Evolutionary conservation across 2,888 invertebrate species (phyloP), one percentile per base, ranked within the genome.

Genomic region (Stenotaenia linearis): DNA sequence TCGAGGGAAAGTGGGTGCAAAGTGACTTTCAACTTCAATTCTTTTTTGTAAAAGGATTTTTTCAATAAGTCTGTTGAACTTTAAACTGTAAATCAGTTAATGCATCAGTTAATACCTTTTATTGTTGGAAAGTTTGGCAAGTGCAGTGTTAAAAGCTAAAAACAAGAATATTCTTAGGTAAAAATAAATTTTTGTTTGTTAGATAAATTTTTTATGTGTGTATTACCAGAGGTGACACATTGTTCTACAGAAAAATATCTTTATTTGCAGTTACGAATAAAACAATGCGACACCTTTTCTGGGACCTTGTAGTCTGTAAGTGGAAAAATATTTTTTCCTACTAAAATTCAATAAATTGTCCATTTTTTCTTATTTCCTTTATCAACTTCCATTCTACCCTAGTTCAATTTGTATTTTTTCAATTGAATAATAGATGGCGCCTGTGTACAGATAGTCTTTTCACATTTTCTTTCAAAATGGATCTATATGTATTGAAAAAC

Each of bases 231-330:
- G 45, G 45, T 45, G 45, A 45, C 45, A 45, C 45, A 45, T 45
- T 45, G 45, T 45, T 45, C 45, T 45, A 45, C 45, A 45, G 45
- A 45, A 45, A 45, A 45, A 45, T 45, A 45, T 45, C 45, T 45
- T 78, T 78, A 78, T 78, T 78, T 78, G 28, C 78, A 78, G 78
- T 78, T 30, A 40, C 78, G 37, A 78, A 78, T 78, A 78, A 78
- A 78, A 78, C 78, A 56, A 61, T 35, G 30, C 78, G 69, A 18
- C 78, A 78, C 37, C 78, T 78, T 30, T 78, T 78, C 78, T 78
- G 78, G 78, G 78, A 78, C 78, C 78, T 78, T 30, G 35, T 78
- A 78, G 35, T 78, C 56, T 61, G 78, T 78, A 78, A 78, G 78
- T 78, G 78, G 78, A 78, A 78, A 45, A 45, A 35, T 12, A 32